Evolutionary conservation across 1,140 invertebrate genomes (phyloP), one percentile per base, ranked within the genome.

Genomic region (Drosophila nikananu): DNA sequence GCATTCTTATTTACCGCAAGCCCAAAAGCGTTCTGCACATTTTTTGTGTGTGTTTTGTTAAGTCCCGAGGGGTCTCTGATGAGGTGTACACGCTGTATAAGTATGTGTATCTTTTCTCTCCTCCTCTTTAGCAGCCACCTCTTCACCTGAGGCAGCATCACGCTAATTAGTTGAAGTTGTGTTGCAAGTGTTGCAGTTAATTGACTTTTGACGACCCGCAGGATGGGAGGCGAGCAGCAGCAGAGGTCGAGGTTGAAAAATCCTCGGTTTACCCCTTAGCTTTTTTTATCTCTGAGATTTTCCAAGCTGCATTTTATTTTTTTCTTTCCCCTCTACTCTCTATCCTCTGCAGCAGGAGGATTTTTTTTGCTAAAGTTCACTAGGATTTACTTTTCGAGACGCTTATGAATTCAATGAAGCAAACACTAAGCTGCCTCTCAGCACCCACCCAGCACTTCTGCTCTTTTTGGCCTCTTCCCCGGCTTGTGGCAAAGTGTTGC

Each of bases 331-430:
- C 21, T 8, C 25, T 25, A 17, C 13, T 19, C 35, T 7, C 27
- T 27, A 19, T 41, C 19, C 61, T 64, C 32, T 30, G 23, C 39
- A 4, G 19, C 42, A 44, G 10, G 30, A 19, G 58, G 66, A 62
- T 79, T 78, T 59, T 64, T 57, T 59, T 64, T 57, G n/a, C 75
- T 25, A 39, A 58, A 78, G 51, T 86, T 73, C 67, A 67, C 59
- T 55, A 19, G 76, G 76, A 73, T 83, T 77, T 77, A 62, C 62
- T 73, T 87, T 80, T 72, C 44, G 58, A 78, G 67, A 62, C 54
- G 72, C 84, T 83, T 89, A 83, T 89, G 77, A 87, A 83, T 89
- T 83, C 81, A 87, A 89, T 87, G 84, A 84, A 87, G 73, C 73
- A 81, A 61, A 57, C 77, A 58, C 80, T 86, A 89, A 86, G 83